Evolutionary conservation across 2,113 vertebrate genomes (phyloP).

Genomic region (Oryzias javanicus): DNA sequence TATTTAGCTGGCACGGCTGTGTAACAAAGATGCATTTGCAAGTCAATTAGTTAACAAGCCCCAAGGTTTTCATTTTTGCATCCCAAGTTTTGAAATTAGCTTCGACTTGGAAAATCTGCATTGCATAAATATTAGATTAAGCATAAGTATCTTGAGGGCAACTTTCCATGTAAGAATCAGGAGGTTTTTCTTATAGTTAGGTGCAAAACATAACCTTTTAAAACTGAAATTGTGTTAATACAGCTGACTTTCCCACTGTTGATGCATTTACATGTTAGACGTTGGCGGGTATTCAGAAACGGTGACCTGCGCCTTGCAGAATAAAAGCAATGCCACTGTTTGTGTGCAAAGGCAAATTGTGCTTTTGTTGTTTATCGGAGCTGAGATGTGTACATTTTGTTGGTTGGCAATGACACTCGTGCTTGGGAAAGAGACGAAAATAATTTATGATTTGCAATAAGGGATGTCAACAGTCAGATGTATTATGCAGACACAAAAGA

Average conservation of each 20-base stretch:
- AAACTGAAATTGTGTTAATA: slow-evolving; percentile 13
- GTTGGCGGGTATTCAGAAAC: slow-evolving; percentile 5
- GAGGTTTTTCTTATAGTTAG: slow-evolving; percentile 7
- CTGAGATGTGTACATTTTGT: slow-evolving; percentile 20
- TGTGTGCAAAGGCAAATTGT: slow-evolving; percentile 25
- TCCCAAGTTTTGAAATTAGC: slow-evolving; percentile 63
- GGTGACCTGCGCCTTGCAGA: slow-evolving; percentile 15
- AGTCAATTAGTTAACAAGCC: slow-evolving; percentile 68
- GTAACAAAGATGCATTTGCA: slow-evolving; percentile 66
- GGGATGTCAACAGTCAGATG: slow-evolving; percentile 54
- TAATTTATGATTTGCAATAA: slow-evolving; percentile 51
- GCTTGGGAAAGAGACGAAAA: slow-evolving; percentile 37
- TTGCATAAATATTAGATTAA: slow-evolving; percentile 69
- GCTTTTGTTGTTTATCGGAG: slow-evolving; percentile 23
- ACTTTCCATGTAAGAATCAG: slow-evolving; percentile 27
- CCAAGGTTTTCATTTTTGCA: slow-evolving; percentile 51
- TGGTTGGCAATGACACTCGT: slow-evolving; percentile 16
- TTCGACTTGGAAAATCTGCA: slow-evolving; percentile 53
- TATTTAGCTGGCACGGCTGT: slow-evolving; percentile 42
- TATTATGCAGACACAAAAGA: slow-evolving; percentile 41
- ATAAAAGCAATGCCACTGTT: slow-evolving; percentile 6
- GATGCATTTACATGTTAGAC: slow-evolving; percentile 17
- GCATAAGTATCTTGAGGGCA: slow-evolving; percentile 42
- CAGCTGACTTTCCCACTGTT: slow-evolving; percentile 7
- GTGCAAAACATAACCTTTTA: slow-evolving; percentile 9